Evolutionary conservation across 2,888 invertebrate genomes (phyloP).

Genomic region (Pyrochroa serraticornis): DNA sequence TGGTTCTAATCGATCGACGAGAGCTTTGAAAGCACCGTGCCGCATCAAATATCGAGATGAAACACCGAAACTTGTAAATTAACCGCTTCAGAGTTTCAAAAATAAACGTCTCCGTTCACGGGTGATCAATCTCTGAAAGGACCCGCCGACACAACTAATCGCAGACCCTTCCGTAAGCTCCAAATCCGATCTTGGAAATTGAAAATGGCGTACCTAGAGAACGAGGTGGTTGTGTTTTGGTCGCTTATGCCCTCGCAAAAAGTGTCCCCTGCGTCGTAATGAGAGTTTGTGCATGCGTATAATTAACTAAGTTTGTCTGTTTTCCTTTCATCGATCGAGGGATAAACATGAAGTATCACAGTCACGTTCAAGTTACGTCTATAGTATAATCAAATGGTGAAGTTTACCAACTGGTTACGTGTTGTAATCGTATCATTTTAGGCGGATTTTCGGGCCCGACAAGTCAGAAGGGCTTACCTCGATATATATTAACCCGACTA

Average conservation of each 20-base stretch:
- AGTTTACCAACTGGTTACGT: constrained; percentile 31
- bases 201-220: constrained; percentile 9
- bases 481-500: constrained; percentile 4
- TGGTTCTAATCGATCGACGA: too few species aligned
- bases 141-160: too few species aligned
- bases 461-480: background rate
- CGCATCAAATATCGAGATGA: too few species aligned
- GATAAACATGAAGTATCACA: constrained; percentile 30
- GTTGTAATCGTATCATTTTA: constrained; percentile 29
- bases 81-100: too few species aligned
- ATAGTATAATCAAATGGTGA: constrained; percentile 30
- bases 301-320: constrained; percentile 38
- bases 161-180: too few species aligned
- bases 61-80: too few species aligned
- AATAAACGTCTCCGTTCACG: too few species aligned
- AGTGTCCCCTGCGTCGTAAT: constrained; percentile 22
- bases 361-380: constrained; percentile 29
- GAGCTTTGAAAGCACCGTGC: too few species aligned
- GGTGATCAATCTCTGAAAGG: too few species aligned
- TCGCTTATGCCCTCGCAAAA: constrained; percentile 17
- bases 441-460: constrained; percentile 16
- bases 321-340: constrained; percentile 30
- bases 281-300: constrained; percentile 36
- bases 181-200: constrained; percentile 21
- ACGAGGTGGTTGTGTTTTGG: background rate